Evolutionary conservation across 2,797 vertebrate genomes (phyloP), one percentile per base, ranked within the genome.

Genomic region (Sciurus carolinensis): DNA sequence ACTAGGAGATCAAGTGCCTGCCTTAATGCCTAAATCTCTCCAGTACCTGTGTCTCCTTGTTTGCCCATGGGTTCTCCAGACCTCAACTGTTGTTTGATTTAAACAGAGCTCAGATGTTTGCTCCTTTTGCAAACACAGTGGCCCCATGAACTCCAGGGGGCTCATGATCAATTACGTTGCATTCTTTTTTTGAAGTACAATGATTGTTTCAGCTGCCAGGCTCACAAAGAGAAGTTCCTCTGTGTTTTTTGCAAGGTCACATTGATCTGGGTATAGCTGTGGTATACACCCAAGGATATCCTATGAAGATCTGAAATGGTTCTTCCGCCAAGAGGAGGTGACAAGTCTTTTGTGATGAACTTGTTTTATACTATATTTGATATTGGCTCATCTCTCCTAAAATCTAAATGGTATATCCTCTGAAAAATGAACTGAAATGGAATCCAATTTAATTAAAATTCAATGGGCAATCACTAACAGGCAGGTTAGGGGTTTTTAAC

Each of bases 381-480:
- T 82, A 71, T 26, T 95, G 42, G 10, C 22, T 69, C 20, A 11
- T 87, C 26, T 92, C 39, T 79, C 30, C 22, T 73, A 76, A 92
- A 93, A 77, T 64, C 22, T 67, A 87, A 95, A 87, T 75, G 28
- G 4, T 0, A 64, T 64, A 54, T 64, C n/a, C 67, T 89, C 84
- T 92, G 50, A 82, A 57, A 93, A 86, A 71, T 66, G 36, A 11
- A 83, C 47, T 73, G 22, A 94, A 72, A 42, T 94, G 4, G 59
- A 90, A 85, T 39, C 81, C 79, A 95, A 84, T 81, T 81, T 95
- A 82, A 88, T 82, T 91, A n/a, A 85, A 86, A 95, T 73, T 95
- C 36, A 30, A 6, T 77, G 50, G 39, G 33, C 57, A 91, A 36
- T 57, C 91, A 91, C 3, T 91, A 57, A 86, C 26, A 88, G 42